Conservation (phyloP, 2,797 vertebrate species). For the Phaenicophaeus curvirostris region DNA sequence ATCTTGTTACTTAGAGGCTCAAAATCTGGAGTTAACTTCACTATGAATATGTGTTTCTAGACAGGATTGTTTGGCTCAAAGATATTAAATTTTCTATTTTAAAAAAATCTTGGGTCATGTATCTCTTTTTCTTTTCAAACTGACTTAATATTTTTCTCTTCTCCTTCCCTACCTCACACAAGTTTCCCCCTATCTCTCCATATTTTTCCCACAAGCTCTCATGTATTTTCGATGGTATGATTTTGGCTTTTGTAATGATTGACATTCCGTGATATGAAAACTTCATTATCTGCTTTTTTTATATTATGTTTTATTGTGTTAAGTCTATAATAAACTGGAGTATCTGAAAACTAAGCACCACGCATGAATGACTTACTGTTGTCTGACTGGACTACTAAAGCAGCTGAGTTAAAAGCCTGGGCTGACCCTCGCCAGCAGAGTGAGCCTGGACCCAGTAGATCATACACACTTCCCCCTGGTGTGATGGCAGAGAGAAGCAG, state of each 20-base stretch:
- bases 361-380: background rate
- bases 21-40: slow-evolving; percentile 2
- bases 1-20: background rate
- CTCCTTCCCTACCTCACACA: background rate
- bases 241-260: background rate
- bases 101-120: background rate
- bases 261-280: background rate
- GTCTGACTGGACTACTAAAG: background rate
- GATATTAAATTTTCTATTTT: slow-evolving; percentile 56
- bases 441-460: background rate
- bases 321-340: slow-evolving; percentile 24
- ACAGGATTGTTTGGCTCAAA: slow-evolving; percentile 32
- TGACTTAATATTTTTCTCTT: background rate
- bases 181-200: background rate
- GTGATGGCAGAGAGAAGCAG: background rate
- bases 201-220: background rate
- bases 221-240: background rate
- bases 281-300: background rate
- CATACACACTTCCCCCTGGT: fast-evolving
- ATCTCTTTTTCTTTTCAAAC: background rate
- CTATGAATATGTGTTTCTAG: background rate
- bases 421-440: background rate
- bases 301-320: background rate
- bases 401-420: background rate
- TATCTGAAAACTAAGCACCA: background rate